Base-by-base conservation (phyloP, 1,140 invertebrate species). In the Gryllus bimaculatus region DNA sequence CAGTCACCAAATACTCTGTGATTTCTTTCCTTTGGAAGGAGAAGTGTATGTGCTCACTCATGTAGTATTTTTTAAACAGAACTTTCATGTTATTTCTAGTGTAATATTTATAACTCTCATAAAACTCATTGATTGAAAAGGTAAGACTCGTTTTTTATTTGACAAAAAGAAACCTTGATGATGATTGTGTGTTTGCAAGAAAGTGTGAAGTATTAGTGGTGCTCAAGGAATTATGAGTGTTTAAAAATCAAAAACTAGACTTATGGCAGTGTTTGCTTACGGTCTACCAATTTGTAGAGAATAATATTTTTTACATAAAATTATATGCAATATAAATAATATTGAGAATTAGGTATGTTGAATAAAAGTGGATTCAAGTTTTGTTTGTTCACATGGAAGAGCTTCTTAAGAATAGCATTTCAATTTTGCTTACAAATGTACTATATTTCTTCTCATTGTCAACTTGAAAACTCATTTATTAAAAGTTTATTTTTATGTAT, bases 131-230 rank as follows among this genome's bases (percentile, higher is more conserved):
- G 54, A 66, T 66, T 66, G 54, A 66, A 66, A 66, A 13, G 54
- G 54, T 66, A 66, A 66, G 54, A 66, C 54, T 66, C 18, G 54
- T 66, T 66, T 66, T 66, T 66, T 66, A 66, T 66, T 66, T 66
- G 10, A 66, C 54, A 13, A 10, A 13, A 66, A 66, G 26, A 66
- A 66, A 3, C 54, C 18, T 66, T 13, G 18, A 18, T 18, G 54
- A 66, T 66, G 54, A 66, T 13, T 13, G 54, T 13, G 54, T 66
- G 54, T 66, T 13, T 66, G 54, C 10, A 66, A 66, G 18, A 18
- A 66, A 66, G 18, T 66, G 54, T 66, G 54, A 66, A 66, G 54
- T 66, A 39, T 39, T 39, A 66, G 54, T 66, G 54, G 54, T 66
- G 54, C 54, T 66, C 54, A 66, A 66, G 18, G 18, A 66, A 13